Percentiles rank a stretch among this genome's conserved stretches.
Conservation (phyloP, 2,797 vertebrate genomes). For the Bradypodion ventrale region DNA sequence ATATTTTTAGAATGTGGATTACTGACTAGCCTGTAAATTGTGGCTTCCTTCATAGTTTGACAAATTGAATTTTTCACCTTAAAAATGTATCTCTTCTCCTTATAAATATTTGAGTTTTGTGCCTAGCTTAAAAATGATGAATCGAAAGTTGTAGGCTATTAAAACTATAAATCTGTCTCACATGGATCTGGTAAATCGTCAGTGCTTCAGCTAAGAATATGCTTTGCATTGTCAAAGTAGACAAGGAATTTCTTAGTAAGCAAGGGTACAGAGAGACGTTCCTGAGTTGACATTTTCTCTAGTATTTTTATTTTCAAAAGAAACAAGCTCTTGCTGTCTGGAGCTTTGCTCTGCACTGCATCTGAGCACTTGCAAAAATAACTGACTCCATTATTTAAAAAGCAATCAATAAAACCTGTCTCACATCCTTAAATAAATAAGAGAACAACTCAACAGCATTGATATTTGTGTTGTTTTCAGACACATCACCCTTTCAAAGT, state of each 20-base stretch:
- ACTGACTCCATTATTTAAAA: neutral
- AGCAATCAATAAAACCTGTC: neutral
- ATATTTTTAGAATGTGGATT: neutral
- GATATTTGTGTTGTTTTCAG: neutral
- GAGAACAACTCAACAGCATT: neutral
- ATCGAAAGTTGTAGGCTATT: constrained; percentile 10
- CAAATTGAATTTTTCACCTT: constrained; percentile 1
- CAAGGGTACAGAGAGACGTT: neutral
- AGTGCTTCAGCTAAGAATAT: neutral
- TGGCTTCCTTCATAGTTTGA: constrained; percentile 4
- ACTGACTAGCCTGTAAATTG: neutral
- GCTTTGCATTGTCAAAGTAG: constrained; percentile 5
- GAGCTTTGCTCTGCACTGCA: neutral
- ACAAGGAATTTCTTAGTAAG: constrained; percentile 32
- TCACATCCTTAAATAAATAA: neutral
- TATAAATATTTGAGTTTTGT: constrained; percentile 33
- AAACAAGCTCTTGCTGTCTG: neutral
- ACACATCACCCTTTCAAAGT: neutral
- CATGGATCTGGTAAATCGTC: neutral
- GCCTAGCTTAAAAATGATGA: constrained; percentile 30
- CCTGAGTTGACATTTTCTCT: neutral
- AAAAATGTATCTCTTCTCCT: constrained; percentile 27
- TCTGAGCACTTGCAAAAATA: neutral
- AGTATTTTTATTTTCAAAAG: neutral
- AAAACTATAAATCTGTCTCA: constrained; percentile 16